These are phyloP conservation scores for Poecilia wingei DNA, from an alignment of 2,797 vertebrate genomes.

Conservation along the genomic window DNA sequence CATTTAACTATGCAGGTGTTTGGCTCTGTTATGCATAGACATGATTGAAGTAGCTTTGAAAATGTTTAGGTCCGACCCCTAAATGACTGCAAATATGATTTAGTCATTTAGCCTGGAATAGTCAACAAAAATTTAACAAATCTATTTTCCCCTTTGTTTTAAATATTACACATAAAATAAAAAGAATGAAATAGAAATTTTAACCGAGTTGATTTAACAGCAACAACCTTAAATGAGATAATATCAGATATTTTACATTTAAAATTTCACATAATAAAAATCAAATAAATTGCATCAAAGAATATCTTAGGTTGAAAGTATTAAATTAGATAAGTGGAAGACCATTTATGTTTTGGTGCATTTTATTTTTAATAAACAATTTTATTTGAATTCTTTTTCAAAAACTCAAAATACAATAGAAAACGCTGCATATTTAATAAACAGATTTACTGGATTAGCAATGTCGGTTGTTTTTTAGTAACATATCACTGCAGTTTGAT, in stretches of 20 bases:
- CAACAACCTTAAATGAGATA: too few species aligned
- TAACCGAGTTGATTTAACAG: too few species aligned
- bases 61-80: too few species aligned
- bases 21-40: not conserved
- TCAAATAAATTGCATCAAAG: not conserved
- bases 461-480: not conserved
- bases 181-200: not conserved
- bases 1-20: not conserved
- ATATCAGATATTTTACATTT: too few species aligned
- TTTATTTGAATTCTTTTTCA: not conserved
- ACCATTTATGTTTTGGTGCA: not conserved
- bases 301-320: not conserved
- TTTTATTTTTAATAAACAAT: not conserved
- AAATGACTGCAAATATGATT: not conserved
- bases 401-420: not conserved
- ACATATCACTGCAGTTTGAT: not conserved
- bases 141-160: not conserved
- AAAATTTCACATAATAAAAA: not conserved
- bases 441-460: not conserved
- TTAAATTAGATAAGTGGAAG: not conserved
- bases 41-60: not conserved
- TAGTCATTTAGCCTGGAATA: not conserved
- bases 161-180: too few species aligned
- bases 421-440: not conserved
- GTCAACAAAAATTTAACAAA: not conserved